Evolutionary conservation across 2,113 vertebrate genomes (phyloP).

Genomic region (Caloenas nicobarica): DNA sequence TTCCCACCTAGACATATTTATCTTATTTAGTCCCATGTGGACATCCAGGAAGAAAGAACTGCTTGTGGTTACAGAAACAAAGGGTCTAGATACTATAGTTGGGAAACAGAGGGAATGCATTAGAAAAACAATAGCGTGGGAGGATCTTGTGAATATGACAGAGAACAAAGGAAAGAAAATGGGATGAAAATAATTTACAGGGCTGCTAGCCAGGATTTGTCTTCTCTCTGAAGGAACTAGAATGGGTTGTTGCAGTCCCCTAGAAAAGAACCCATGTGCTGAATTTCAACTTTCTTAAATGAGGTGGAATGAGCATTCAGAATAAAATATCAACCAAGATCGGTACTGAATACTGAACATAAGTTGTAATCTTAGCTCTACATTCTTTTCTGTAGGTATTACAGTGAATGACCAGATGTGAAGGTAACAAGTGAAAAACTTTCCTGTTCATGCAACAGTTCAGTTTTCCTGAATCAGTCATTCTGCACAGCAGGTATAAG

Average conservation of each 20-base stretch:
- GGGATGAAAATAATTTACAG: not conserved
- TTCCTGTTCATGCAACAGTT: not conserved
- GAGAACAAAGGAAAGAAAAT: not conserved
- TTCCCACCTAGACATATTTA: not conserved
- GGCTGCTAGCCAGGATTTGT: not conserved
- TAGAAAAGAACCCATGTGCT: not conserved
- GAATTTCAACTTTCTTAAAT: not conserved
- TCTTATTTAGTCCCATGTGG: not conserved
- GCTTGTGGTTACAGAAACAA: not conserved
- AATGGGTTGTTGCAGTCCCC: not conserved
- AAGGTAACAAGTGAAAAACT: not conserved
- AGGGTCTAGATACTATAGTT: not conserved
- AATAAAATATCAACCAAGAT: not conserved
- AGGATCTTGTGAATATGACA: not conserved
- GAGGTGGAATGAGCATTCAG: not conserved
- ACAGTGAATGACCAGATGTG: not conserved
- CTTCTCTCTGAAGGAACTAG: not conserved
- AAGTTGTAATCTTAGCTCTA: not conserved
- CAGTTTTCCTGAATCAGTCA: not conserved
- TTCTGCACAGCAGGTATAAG: not conserved
- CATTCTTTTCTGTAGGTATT: not conserved
- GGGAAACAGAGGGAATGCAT: not conserved
- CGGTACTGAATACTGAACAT: not conserved
- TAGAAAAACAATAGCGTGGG: fast-evolving
- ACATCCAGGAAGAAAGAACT: not conserved